These are phyloP conservation scores for Coturnix japonica DNA, from an alignment of 2,113 vertebrate species.

Conservation along the genomic window DNA sequence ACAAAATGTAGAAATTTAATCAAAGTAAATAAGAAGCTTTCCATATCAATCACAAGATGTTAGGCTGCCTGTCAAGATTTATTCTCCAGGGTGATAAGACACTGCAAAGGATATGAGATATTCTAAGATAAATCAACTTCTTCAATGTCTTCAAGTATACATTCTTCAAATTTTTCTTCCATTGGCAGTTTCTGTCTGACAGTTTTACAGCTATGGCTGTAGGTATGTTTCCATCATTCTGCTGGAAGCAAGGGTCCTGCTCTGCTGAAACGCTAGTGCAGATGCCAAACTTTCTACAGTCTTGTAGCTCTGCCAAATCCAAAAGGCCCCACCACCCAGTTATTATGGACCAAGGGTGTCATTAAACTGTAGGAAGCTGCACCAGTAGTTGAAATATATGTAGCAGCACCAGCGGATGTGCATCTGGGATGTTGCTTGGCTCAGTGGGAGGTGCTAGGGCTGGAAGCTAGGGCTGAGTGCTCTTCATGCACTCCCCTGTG, in stretches of 20 bases:
- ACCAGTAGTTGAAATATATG: not conserved
- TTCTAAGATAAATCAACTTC: not conserved
- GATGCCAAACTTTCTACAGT: not conserved
- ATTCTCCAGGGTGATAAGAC: not conserved
- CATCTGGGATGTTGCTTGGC: not conserved
- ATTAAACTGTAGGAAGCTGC: not conserved
- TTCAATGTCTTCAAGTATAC: not conserved
- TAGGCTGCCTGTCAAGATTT: not conserved
- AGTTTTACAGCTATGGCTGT: not conserved
- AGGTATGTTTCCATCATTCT: not conserved
- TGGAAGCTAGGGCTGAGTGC: not conserved
- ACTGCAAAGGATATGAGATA: not conserved
- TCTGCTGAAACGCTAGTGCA: not conserved
- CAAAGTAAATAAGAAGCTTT: not conserved
- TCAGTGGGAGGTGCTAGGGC: not conserved
- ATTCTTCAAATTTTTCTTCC: not conserved
- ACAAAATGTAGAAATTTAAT: not conserved
- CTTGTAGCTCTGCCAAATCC: not conserved
- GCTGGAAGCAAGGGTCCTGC: not conserved
- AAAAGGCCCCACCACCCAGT: not conserved
- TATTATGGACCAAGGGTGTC: not conserved
- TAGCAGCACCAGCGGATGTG: not conserved
- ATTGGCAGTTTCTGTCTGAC: not conserved
- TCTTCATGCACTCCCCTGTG: not conserved
- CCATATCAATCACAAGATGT: not conserved